Evolutionary conservation across 2,888 invertebrate genomes (phyloP).

Genomic region (Taphrorychus bicolor): DNA sequence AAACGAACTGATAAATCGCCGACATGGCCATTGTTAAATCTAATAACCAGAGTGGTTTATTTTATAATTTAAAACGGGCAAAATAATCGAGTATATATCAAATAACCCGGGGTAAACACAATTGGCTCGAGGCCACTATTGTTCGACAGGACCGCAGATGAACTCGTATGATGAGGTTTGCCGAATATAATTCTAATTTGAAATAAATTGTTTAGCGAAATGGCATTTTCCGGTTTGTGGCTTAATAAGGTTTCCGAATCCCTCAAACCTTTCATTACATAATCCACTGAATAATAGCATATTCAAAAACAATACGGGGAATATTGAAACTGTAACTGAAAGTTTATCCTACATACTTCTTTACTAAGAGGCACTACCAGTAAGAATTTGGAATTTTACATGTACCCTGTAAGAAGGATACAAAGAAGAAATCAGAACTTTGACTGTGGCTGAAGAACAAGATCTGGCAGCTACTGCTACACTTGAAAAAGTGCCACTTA

Average conservation of each 20-base stretch:
- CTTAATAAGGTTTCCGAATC: background rate
- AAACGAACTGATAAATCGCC: background rate
- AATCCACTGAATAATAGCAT: too few species aligned
- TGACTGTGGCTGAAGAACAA: too few species aligned
- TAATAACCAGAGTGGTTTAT: slow-evolving; percentile 3
- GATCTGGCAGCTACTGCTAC: too few species aligned
- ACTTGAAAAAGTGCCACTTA: too few species aligned
- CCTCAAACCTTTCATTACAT: too few species aligned
- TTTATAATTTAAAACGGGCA: slow-evolving; percentile 13
- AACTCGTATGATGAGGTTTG: slow-evolving; percentile 1
- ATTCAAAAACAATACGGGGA: too few species aligned
- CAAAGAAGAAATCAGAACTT: too few species aligned
- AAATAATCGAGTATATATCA: slow-evolving; percentile 14
- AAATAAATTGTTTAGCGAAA: background rate
- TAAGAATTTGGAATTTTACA: too few species aligned
- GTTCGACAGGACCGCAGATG: background rate
- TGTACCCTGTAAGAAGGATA: too few species aligned
- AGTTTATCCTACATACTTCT: too few species aligned
- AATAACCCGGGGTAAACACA: slow-evolving; percentile 9
- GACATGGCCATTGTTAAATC: slow-evolving; percentile 4
- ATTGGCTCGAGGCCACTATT: background rate
- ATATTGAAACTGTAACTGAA: too few species aligned
- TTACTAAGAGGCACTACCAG: too few species aligned
- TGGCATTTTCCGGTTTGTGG: background rate
- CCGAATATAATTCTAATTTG: slow-evolving; percentile 1